Evolutionary conservation across 2,113 vertebrate species (phyloP), one percentile per base, ranked within the genome.

Genomic region (Calyptommatus sinebrachiatus): DNA sequence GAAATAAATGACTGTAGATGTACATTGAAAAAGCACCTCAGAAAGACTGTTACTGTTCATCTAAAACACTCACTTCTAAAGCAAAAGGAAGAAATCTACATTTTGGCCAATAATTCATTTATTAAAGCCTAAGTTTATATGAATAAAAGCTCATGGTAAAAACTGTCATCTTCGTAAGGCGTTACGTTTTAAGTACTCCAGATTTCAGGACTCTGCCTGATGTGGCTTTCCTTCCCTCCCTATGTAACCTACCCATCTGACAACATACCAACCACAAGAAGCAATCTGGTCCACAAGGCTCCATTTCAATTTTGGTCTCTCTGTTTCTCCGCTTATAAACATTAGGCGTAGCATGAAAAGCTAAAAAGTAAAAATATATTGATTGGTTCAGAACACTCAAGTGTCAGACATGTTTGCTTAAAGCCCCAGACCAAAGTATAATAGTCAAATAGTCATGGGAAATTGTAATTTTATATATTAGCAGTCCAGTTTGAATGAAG

Each of bases 261-360:
- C 4, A 81, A 93, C 93, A 0, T 89, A 99, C 98, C 97, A 99
- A 96, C 92, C 97, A 93, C 88, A 99, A 94, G 91, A 99, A 99
- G 92, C 98, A 99, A 91, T 99, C 95, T n/a, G 90, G 85, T 10
- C 98, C 98, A 35, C 98, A 99, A 0, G 98, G 98, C 12, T 99
- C 98, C 5, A 97, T 97, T 90, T 97, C 97, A 60, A 98, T 97
- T 89, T 96, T 97, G 91, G 97, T 98, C 94, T 99, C 98, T 92
- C 97, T 97, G 86, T 93, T 98, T 92, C 98, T 99, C 92, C 98
- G 96, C 92, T 98, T 99, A 93, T 99, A 99, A 88, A 98, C 97
- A 83, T 98, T 99, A 84, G 98, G 97, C 73, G 98, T 97, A 62
- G 98, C 97, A 70, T 98, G 98, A 91, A 99, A 99, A 86, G 98